phyloP scores from a whole-genome alignment of 2,888 invertebrate species.

The Ennomos quercinarius region DNA sequence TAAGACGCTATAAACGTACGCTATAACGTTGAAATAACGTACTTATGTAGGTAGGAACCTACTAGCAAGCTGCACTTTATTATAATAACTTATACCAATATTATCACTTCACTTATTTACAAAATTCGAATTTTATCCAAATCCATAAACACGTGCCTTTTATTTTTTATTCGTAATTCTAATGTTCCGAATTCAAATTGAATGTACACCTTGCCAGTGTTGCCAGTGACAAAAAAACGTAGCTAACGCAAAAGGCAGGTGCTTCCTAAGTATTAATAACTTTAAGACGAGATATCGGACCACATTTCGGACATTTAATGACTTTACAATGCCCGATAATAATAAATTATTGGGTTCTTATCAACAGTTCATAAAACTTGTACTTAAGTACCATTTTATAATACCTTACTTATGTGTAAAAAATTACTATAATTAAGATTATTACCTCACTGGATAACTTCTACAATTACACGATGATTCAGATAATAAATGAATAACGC shows the following conservation, averaged over 20 bases:
- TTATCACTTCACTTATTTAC: conserved; percentile 2
- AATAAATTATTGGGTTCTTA: conserved; percentile 24
- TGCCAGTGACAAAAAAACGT: conserved; percentile 61
- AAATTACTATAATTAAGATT: no score
- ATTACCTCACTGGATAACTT: no score
- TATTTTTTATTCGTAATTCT: conserved; percentile 41
- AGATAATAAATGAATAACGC: no score
- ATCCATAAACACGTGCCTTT: conserved; percentile 7
- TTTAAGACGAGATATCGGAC: conserved; percentile 38
- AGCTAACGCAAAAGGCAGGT: conserved; percentile 71
- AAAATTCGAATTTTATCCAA: conserved; percentile 7
- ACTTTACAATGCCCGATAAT: conserved; percentile 15
- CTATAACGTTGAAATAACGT: no score
- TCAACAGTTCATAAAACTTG: conserved; percentile 16
- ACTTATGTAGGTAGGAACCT: no score
- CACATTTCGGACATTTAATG: conserved; percentile 35
- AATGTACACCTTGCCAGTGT: conserved; percentile 66
- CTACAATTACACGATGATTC: no score
- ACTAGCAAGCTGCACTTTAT: no score
- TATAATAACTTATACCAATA: no score
- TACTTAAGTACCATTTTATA: neutral
- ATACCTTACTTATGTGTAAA: neutral
- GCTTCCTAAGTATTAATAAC: conserved; percentile 47
- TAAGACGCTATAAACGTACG: no score
- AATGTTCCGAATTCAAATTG: conserved; percentile 61